These are phyloP conservation scores for Arrhamphus sclerolepis DNA, from an alignment of 2,797 vertebrate genomes.

Conservation along the genomic window DNA sequence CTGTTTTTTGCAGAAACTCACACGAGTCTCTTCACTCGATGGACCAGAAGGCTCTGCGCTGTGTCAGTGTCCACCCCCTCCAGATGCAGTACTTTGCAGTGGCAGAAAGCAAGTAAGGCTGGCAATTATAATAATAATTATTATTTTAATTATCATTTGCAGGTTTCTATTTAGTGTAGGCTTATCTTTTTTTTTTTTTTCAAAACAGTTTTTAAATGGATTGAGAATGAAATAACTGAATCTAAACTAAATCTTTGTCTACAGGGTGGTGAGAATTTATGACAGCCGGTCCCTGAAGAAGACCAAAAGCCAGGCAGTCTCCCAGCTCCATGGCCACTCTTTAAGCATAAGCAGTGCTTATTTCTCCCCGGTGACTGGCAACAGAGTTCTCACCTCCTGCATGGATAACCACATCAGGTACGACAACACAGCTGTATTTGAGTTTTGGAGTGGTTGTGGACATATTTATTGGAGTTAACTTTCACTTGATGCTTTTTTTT, in stretches of 20 bases:
- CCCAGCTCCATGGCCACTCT: conserved; percentile 76
- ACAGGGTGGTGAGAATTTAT: conserved; percentile 80
- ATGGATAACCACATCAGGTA: conserved; percentile 86
- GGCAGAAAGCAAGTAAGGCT: conserved; percentile 81
- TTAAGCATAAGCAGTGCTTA: conserved; percentile 83
- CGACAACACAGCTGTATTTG: not conserved
- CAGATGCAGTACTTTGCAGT: conserved; percentile 85
- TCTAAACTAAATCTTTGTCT: not conserved
- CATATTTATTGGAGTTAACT: conserved; percentile 11
- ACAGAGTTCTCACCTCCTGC: conserved; percentile 85
- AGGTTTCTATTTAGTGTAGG: fast-evolving
- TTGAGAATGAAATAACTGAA: too few species aligned
- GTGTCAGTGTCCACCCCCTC: conserved; percentile 87
- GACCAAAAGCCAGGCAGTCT: conserved; percentile 66
- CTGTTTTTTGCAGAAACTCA: conserved; percentile 64
- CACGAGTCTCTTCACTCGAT: conserved; percentile 75
- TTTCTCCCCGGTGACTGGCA: conserved; percentile 90
- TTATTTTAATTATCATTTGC: not conserved
- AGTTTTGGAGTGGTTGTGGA: not conserved
- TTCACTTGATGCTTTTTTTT: too few species aligned
- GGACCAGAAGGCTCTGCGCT: conserved; percentile 71
- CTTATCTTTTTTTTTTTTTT: not conserved
- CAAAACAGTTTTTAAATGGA: not conserved
- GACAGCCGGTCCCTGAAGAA: conserved; percentile 83
- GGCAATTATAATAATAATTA: too few species aligned